Percentiles rank a stretch among this genome's conserved stretches.
Conservation (phyloP, 2,888 invertebrate genomes). For the Sminthurinus aureus region DNA sequence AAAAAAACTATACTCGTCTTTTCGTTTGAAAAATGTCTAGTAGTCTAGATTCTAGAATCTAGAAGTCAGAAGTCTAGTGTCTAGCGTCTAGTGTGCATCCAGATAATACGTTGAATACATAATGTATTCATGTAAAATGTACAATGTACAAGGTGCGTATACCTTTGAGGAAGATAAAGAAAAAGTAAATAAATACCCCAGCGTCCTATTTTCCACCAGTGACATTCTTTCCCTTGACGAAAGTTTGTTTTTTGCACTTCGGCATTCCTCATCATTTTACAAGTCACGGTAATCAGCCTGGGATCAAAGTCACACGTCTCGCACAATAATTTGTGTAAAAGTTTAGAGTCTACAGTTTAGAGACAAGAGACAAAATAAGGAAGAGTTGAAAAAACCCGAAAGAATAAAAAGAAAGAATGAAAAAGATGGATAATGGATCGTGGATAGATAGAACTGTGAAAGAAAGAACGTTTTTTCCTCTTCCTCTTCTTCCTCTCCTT, state of each 20-base stretch:
- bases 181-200: conserved; percentile 4
- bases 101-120: neutral
- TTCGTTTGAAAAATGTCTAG: too few relatives aligned
- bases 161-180: neutral
- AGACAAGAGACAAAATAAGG: neutral
- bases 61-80: too few relatives aligned
- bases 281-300: conserved; percentile 22
- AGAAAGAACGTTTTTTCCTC: neutral
- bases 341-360: neutral
- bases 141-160: too few relatives aligned
- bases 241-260: neutral
- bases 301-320: conserved; percentile 24
- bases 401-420: neutral
- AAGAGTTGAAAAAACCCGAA: neutral
- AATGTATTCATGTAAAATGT: too few relatives aligned
- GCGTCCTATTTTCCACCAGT: conserved; percentile 15
- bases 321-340: conserved; percentile 14
- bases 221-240: conserved; percentile 16
- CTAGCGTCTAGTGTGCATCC: too few relatives aligned
- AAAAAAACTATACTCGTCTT: too few relatives aligned
- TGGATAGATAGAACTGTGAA: neutral
- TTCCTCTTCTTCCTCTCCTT: neutral
- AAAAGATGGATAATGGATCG: neutral
- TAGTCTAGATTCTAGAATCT: too few relatives aligned
- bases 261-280: conserved; percentile 27